Evolutionary conservation across 1,140 invertebrate genomes (phyloP).

Genomic region (Lethrus apterus): DNA sequence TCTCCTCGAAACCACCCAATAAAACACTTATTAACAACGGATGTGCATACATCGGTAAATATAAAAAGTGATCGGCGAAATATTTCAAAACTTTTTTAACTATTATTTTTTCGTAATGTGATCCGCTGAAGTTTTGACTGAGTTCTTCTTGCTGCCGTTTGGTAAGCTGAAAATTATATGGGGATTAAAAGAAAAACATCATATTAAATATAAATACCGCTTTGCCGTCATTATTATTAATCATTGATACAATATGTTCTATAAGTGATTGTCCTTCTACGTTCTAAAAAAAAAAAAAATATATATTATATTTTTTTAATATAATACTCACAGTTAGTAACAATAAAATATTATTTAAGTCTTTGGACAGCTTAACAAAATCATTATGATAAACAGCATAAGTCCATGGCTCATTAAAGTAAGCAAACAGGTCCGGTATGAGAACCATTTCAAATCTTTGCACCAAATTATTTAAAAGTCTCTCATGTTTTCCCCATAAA

Average conservation of each 20-base stretch:
- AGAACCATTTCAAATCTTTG: constrained; percentile 45
- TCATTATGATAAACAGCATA: constrained; percentile 52
- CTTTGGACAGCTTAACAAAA: constrained; percentile 37
- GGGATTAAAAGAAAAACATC: no score
- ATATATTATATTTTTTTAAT: neutral
- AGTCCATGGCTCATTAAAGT: constrained; percentile 55
- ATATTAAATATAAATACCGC: no score
- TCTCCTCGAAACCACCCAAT: constrained; percentile 5
- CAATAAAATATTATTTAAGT: constrained; percentile 7
- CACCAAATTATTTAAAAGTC: constrained; percentile 51
- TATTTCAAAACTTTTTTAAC: constrained; percentile 1
- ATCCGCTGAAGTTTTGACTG: neutral
- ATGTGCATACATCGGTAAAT: constrained; percentile 11
- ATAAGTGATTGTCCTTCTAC: neutral
- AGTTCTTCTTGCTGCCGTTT: no score
- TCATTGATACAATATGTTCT: constrained; percentile 5
- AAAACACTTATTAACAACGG: neutral
- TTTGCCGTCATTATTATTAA: no score
- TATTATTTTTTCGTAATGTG: neutral
- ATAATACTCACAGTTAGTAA: neutral
- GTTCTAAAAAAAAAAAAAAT: neutral
- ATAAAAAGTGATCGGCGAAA: neutral
- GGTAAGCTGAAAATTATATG: no score
- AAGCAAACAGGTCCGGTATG: constrained; percentile 53
- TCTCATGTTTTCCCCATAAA: constrained; percentile 58